phyloP scores from a whole-genome alignment of 2,797 vertebrate species.

The Tragopan temminckii region DNA sequence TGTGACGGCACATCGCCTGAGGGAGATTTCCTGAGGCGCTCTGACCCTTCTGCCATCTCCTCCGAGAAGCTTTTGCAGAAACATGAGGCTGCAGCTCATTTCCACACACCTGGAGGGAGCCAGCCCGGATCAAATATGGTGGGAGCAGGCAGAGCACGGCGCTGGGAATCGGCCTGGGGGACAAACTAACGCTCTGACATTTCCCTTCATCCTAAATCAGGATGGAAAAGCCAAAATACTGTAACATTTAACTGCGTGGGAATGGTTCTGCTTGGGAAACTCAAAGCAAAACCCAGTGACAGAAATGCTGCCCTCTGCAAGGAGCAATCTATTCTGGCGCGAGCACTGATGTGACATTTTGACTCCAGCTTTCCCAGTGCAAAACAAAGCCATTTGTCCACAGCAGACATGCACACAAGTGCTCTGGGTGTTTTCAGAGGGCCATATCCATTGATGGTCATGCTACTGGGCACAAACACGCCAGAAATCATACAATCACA shows the following conservation, averaged over 20 bases:
- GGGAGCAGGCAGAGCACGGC: constrained; percentile 43
- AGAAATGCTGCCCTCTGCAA: constrained; percentile 4
- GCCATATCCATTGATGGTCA: fast-evolving
- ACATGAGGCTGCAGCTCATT: constrained; percentile 69
- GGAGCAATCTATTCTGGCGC: neutral
- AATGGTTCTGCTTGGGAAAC: constrained; percentile 29
- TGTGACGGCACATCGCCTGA: constrained; percentile 35
- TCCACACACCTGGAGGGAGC: constrained; percentile 63
- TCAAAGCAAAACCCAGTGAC: constrained; percentile 13
- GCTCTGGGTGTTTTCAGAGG: neutral
- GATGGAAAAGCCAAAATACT: constrained; percentile 32
- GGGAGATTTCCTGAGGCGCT: constrained; percentile 66
- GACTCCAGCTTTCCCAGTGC: constrained; percentile 46
- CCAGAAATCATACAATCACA: neutral
- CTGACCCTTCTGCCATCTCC: constrained; percentile 68
- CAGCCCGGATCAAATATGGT: constrained; percentile 18
- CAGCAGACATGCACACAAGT: neutral
- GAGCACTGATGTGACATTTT: constrained; percentile 14
- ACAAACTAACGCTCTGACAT: neutral
- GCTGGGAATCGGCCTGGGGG: neutral
- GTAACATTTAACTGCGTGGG: neutral
- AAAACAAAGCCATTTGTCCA: constrained; percentile 54
- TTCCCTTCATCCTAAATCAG: neutral
- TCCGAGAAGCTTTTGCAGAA: constrained; percentile 5
- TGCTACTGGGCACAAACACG: neutral